Base-by-base conservation (phyloP, 2,113 vertebrate species). In the Rhinolophus ferrumequinum region DNA sequence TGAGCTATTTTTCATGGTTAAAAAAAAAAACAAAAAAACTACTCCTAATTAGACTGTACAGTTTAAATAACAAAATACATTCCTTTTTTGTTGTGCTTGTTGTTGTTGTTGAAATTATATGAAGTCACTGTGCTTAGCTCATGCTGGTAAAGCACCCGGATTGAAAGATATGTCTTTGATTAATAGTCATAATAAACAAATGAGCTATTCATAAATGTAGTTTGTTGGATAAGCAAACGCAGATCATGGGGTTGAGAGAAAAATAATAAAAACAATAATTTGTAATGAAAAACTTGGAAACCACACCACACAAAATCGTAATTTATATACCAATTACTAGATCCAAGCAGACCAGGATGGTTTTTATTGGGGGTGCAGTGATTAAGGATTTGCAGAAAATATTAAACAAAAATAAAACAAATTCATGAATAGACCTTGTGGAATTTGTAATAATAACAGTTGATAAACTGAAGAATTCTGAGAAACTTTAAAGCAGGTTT, bases 271-370 rank as follows among this genome's bases (percentile, higher is more conserved):
- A 72, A 58, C 2, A 33, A 22, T 72, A 67, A 16, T 96, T 84
- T 86, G 76, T 69, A 33, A 77, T 86, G 62, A 73, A 85, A 72
- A 93, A n/a, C 35, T 72, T 96, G 38, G n/a, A 87, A 94, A 91
- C 30, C 2, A 81, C 18, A 19, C 66, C 38, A 76, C 3, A 47
- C 9, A 52, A n/a, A 72, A 56, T 84, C 60, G 64, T 75, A 80
- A 66, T n/a, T 90, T 79, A 84, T 83, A 64, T 58, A 7, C 16
- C n/a, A 93, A 35, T 75, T 77, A 87, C 9, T 92, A 60, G 14
- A 47, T 87, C 73, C 56, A 86, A 91, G 22, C 26, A 85, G 26
- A 19, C 2, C 24, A 47, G 64, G 5, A 2, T 28, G 41, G 60
- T 70, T 83, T 60, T 38, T 18, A 41, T 18, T 28, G 60, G 60